Percentiles rank a stretch among this genome's conserved stretches.
Evolutionary conservation across 2,113 vertebrate species (phyloP).

Genomic region (Anser brachyrhynchus): DNA sequence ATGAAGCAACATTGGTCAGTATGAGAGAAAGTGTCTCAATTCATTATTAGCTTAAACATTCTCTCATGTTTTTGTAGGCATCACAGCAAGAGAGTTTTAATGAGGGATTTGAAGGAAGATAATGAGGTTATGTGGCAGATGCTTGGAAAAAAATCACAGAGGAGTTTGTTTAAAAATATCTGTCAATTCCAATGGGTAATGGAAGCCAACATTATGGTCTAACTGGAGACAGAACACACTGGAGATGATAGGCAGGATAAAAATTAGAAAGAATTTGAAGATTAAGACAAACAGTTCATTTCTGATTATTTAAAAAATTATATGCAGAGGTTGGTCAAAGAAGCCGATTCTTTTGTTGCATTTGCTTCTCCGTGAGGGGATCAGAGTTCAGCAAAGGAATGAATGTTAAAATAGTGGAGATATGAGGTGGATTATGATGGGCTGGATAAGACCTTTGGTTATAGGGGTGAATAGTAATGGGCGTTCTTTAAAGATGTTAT

Average conservation of each 20-base stretch:
- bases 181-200: slow-evolving; percentile 28
- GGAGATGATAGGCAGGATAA: neutral
- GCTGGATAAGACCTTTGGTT: neutral
- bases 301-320: neutral
- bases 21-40: neutral
- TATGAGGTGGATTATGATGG: neutral
- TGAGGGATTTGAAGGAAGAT: slow-evolving; percentile 66
- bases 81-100: slow-evolving; percentile 69
- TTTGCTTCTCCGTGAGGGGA: neutral
- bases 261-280: slow-evolving; percentile 13
- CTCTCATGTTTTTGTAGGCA: slow-evolving; percentile 22
- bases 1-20: slow-evolving; percentile 26
- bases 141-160: slow-evolving; percentile 54
- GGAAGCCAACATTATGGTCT: slow-evolving; percentile 14
- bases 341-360: neutral
- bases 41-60: slow-evolving; percentile 51
- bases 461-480: neutral
- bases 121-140: slow-evolving; percentile 68
- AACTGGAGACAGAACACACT: neutral
- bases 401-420: neutral
- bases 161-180: slow-evolving; percentile 57
- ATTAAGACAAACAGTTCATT: neutral
- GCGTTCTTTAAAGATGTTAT: neutral
- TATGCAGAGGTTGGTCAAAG: neutral
- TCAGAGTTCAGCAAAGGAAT: neutral